Conservation (phyloP, 2,888 invertebrate genomes). For the Temnothorax rugatulus region DNA sequence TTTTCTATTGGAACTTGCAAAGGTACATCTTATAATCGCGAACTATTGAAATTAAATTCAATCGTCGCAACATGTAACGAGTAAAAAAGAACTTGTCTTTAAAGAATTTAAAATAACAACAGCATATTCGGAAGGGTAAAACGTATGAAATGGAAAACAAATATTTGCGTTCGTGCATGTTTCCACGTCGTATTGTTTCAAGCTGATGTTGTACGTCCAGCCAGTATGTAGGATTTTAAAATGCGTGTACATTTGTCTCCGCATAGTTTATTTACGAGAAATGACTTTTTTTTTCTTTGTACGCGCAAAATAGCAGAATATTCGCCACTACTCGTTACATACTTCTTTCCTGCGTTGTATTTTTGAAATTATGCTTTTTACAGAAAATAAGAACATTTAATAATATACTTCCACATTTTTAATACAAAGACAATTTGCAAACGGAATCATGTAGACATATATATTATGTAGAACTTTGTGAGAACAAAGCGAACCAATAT, state of each 20-base stretch:
- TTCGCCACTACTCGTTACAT: slow-evolving; percentile 8
- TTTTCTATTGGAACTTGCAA: not conserved
- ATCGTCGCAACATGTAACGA: slow-evolving; percentile 14
- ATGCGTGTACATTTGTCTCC: slow-evolving; percentile 54
- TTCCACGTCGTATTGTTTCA: slow-evolving; percentile 51
- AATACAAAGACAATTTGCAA: not conserved
- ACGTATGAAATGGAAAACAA: slow-evolving; percentile 57
- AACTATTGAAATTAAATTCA: slow-evolving; percentile 2
- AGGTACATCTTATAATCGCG: not conserved
- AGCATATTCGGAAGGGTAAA: slow-evolving; percentile 27
- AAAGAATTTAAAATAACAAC: slow-evolving; percentile 51
- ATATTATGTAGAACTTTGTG: not conserved
- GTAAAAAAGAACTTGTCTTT: slow-evolving; percentile 44
- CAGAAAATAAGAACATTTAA: slow-evolving; percentile 7
- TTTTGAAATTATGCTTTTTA: slow-evolving; percentile 25
- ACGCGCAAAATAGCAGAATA: slow-evolving; percentile 10
- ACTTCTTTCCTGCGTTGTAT: not conserved
- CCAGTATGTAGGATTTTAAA: slow-evolving; percentile 49
- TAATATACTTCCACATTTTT: not conserved
- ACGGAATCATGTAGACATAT: not conserved
- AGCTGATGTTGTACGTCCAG: slow-evolving; percentile 39
- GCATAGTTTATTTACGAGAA: slow-evolving; percentile 50
- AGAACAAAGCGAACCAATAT: not conserved
- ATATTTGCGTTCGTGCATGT: slow-evolving; percentile 52
- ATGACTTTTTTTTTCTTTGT: slow-evolving; percentile 40